These are phyloP conservation scores for Hemicrepidius hirtus DNA, from an alignment of 2,888 invertebrate species.

Conservation along the genomic window DNA sequence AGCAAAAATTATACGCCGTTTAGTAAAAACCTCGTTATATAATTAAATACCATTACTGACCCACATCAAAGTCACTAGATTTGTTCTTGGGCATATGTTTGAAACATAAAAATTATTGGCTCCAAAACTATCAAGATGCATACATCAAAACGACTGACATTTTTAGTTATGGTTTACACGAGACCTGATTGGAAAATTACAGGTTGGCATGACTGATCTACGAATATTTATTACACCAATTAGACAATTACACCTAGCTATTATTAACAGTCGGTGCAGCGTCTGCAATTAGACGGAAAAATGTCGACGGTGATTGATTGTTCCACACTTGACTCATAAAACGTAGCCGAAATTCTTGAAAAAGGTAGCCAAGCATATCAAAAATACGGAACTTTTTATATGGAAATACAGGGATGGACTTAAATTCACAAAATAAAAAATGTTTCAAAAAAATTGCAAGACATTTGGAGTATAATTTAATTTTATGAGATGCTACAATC, in stretches of 20 bases:
- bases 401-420: neutral
- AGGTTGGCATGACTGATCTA: constrained; percentile 45
- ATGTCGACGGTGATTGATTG: constrained; percentile 49
- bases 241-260: constrained; percentile 54
- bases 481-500: too few species aligned
- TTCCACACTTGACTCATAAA: constrained; percentile 34
- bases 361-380: constrained; percentile 27
- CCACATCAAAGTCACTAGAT: constrained; percentile 49
- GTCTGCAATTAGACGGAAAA: constrained; percentile 49
- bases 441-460: too few species aligned
- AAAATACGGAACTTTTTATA: neutral
- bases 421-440: too few species aligned
- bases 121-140: constrained; percentile 45
- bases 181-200: constrained; percentile 50
- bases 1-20: constrained; percentile 37
- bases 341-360: constrained; percentile 29
- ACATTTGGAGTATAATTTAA: too few species aligned
- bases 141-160: constrained; percentile 50
- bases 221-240: constrained; percentile 53
- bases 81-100: constrained; percentile 19
- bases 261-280: constrained; percentile 45
- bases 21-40: constrained; percentile 30
- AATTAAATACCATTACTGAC: constrained; percentile 46
- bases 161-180: constrained; percentile 51
- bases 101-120: constrained; percentile 39